Base-by-base conservation (phyloP, 2,888 invertebrate genomes). In the Meiosimyza platycephala region DNA sequence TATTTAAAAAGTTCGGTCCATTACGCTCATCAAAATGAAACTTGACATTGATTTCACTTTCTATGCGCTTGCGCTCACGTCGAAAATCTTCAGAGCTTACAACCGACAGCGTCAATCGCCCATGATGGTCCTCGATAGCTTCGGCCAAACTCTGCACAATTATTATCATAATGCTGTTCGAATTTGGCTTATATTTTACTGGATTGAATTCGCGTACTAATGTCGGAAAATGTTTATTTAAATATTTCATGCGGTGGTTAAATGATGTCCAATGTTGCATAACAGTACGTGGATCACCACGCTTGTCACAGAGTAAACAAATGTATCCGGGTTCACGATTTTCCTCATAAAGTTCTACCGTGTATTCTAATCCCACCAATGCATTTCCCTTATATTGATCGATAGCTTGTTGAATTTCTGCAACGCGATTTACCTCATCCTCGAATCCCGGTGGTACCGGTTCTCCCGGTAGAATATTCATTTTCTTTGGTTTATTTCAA, bases 301-400 rank as follows among this genome's bases (percentile, higher is more conserved):
- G 92, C 85, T 94, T 95, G 81, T 91, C 90, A 85, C 95, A 95
- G 75, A 95, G 88, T 78, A 93, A 90, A 87, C 95, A 95, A 67
- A 92, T 89, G 86, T 95, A 95, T 67, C 90, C 88, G 0, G 94
- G 93, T 85, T 94, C 94, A 9, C 89, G 87, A 79, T 91, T 88
- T 81, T 91, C 91, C 68, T 92, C 90, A 51, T 90, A 88, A 79
- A 94, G 86, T 86, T 95, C 95, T 60, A 95, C 85, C 64, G 94
- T 88, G 86, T 95, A 95, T 86, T 95, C 95, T 72, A 94, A 84
- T n/a, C 95, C 95, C 71, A 94, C 83, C 64, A 91, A 83, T 6
- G 91, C 77, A 71, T 76, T 89, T 47, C 87, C 86, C 78, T 89
- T 89, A 79, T 78, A 82, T 65, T 73, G 74, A 18, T 84, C 91